phyloP scores from a whole-genome alignment of 2,113 vertebrate species.

The Paralichthys olivaceus region DNA sequence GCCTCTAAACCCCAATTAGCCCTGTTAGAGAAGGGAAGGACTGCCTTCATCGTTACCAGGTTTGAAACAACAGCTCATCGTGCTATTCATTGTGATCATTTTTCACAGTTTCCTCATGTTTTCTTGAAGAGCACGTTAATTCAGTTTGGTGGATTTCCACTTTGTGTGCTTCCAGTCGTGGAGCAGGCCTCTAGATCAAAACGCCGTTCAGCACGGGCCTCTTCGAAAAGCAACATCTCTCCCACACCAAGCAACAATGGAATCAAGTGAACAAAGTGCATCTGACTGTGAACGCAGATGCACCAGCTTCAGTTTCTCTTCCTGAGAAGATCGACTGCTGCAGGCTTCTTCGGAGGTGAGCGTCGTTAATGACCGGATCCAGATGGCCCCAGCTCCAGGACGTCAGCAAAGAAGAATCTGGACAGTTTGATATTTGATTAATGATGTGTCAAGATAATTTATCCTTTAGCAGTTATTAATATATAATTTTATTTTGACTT shows the following conservation, averaged over 20 bases:
- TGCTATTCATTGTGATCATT: conserved; percentile 47
- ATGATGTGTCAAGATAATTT: conserved; percentile 53
- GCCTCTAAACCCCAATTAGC: conserved; percentile 78
- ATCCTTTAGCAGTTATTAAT: conserved; percentile 23
- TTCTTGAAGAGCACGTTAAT: conserved; percentile 38
- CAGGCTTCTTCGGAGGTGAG: conserved; percentile 21
- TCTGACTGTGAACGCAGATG: conserved; percentile 32
- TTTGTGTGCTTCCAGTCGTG: conserved; percentile 28
- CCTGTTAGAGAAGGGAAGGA: conserved; percentile 61
- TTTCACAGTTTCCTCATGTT: conserved; percentile 40
- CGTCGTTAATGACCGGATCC: conserved; percentile 65
- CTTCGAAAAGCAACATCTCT: background rate
- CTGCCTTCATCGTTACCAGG: conserved; percentile 65
- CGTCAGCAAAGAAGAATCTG: conserved; percentile 43
- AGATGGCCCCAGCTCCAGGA: conserved; percentile 74
- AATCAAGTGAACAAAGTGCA: conserved; percentile 48
- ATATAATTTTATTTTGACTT: background rate
- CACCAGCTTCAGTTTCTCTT: conserved; percentile 15
- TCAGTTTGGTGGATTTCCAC: conserved; percentile 33
- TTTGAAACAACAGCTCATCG: conserved; percentile 53
- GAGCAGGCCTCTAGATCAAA: conserved; percentile 47
- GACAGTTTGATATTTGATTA: conserved; percentile 66
- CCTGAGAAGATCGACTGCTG: conserved; percentile 20
- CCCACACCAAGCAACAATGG: conserved; percentile 18
- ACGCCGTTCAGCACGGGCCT: conserved; percentile 44